A percentile compares a stretch with the other conserved stretches of the same genome.
These are phyloP conservation scores for Contarinia nasturtii DNA, from an alignment of 1,140 invertebrate species.

Conservation along the genomic window DNA sequence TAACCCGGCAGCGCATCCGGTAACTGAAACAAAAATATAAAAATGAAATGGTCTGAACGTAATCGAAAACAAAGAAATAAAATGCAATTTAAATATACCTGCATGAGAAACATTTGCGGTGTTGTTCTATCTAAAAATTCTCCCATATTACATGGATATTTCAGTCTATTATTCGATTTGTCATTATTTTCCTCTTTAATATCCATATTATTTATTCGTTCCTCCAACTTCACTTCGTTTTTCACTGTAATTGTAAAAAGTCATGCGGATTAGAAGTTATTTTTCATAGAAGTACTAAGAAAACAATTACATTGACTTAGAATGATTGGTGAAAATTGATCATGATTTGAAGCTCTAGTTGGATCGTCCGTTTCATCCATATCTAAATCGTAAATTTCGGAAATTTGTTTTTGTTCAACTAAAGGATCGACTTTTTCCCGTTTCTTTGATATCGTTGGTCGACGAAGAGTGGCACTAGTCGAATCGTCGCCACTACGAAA, in stretches of 20 bases:
- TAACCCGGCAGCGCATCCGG: slow-evolving; percentile 29
- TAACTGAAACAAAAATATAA: slow-evolving; percentile 14
- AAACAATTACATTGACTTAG: no score
- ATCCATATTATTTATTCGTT: neutral
- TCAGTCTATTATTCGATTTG: neutral
- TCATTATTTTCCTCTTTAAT: slow-evolving; percentile 2
- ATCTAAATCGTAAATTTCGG: neutral
- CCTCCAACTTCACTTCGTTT: neutral
- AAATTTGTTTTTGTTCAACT: neutral
- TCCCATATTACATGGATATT: neutral
- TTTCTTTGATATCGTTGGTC: neutral
- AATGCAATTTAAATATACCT: slow-evolving; percentile 6
- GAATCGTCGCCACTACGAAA: neutral
- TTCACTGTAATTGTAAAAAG: neutral
- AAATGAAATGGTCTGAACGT: neutral
- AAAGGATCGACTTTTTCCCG: neutral
- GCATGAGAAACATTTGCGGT: slow-evolving; percentile 18
- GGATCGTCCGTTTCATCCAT: no score
- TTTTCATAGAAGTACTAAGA: no score
- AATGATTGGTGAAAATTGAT: no score
- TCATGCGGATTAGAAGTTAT: neutral
- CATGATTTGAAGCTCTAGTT: no score
- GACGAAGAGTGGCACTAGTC: neutral
- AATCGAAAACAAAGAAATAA: neutral
- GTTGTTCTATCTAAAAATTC: slow-evolving; percentile 10